Percentiles rank a stretch among this genome's conserved stretches.
phyloP scores from a whole-genome alignment of 2,797 vertebrate species.

The Rhinichthys osculus region DNA sequence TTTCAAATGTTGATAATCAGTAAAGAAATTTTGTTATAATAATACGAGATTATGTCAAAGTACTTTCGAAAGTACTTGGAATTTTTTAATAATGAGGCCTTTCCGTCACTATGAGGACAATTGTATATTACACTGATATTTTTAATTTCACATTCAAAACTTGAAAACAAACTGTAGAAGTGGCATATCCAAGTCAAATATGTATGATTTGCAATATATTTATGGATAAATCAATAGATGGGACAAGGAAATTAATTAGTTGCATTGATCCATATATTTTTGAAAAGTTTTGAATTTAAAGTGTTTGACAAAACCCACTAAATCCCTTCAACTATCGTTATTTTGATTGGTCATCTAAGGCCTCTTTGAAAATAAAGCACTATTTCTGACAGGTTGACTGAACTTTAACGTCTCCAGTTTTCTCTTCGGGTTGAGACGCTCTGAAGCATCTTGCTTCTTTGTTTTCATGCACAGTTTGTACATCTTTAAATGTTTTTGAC shows the following conservation, averaged over 20 bases:
- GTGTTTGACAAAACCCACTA: constrained; percentile 54
- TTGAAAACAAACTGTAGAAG: neutral
- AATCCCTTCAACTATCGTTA: constrained; percentile 71
- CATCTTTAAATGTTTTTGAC: constrained; percentile 42
- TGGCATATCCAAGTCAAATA: neutral
- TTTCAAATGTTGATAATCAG: neutral
- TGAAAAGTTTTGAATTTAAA: neutral
- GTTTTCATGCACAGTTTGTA: constrained; percentile 36
- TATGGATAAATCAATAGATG: neutral
- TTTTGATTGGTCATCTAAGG: constrained; percentile 79
- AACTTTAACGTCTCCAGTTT: constrained; percentile 68
- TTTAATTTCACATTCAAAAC: neutral
- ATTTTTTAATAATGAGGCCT: neutral
- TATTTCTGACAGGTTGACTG: constrained; percentile 68
- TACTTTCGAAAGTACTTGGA: neutral
- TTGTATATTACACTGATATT: neutral
- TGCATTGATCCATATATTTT: neutral
- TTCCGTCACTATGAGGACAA: neutral
- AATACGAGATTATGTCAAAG: neutral
- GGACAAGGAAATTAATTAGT: neutral
- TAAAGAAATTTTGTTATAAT: too few species aligned
- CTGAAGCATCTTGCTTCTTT: constrained; percentile 39
- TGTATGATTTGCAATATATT: neutral
- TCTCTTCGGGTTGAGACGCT: constrained; percentile 32
- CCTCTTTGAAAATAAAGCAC: constrained; percentile 77